Base-by-base conservation (phyloP, 2,113 vertebrate species). In the Nycticebus coucang region DNA sequence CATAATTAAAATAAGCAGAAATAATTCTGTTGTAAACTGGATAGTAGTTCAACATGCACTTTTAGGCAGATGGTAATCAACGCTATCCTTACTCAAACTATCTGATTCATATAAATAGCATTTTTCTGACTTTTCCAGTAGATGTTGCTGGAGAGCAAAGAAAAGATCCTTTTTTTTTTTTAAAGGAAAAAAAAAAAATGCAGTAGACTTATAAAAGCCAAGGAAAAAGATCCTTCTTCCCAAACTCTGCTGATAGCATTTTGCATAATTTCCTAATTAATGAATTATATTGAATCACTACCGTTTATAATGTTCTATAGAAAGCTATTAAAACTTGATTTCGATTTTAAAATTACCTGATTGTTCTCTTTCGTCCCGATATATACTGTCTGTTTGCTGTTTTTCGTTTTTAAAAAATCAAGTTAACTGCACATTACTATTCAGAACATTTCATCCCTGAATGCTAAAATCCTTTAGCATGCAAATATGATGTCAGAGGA, bases 131-230 rank as follows among this genome's bases (percentile, higher is more conserved):
- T 97, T 98, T 98, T 99, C 99, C 99, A 99, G 99, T 98, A 99
- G 98, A 99, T 99, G 98, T 98, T 98, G 98, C 99, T 99, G 98
- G 97, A 99, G 99, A 99, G 99, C 98, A 99, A 98, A 98, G 98
- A 97, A 98, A 98, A 97, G 97, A 98, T 97, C 95, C 59, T 97
- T 98, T 94, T 97, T 97, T 94, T 41, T 50, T 50, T 50, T 50
- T 50, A 50, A 8, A 15, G 10, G 55, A 77, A 35, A 91, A 57
- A 95, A 95, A 96, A 95, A 97, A 98, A 98, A 97, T 97, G 96
- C 97, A 96, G 94, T 74, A 97, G 96, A 96, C 98, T 98, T 97
- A 96, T 83, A 97, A 98, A 98, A 94, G 75, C 95, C 78, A 94
- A 93, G 68, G 87, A 92, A 92, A 91, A 98, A 98, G 97, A 97